phyloP scores from a whole-genome alignment of 2,888 invertebrate genomes.

The Eucera pruinosa region DNA sequence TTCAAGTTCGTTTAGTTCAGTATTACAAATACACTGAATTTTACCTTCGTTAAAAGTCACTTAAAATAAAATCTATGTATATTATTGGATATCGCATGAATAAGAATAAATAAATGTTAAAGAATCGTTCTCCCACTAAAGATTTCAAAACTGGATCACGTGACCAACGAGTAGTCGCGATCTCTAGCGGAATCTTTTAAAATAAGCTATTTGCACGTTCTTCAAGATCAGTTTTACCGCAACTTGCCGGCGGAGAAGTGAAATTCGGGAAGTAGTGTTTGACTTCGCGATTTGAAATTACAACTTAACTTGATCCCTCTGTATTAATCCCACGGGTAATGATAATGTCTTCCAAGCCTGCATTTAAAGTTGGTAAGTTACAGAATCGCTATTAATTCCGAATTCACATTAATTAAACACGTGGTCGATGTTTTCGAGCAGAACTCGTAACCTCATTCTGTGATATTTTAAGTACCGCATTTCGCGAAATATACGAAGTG shows the following conservation, averaged over 20 bases:
- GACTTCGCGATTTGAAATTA: not conserved
- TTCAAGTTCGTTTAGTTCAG: no score
- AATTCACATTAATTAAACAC: constrained; percentile 9
- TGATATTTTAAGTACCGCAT: constrained; percentile 2
- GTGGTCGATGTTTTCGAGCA: constrained; percentile 44
- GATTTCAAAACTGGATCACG: constrained; percentile 3
- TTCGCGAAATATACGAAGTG: not conserved
- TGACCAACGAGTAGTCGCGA: constrained; percentile 18
- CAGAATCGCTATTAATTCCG: not conserved
- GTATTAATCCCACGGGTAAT: not conserved
- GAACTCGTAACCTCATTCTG: not conserved
- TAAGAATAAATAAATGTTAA: no score
- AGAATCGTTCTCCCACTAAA: constrained; percentile 14
- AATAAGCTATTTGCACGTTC: constrained; percentile 1
- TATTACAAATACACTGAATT: no score
- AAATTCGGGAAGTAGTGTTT: not conserved
- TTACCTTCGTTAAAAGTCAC: no score
- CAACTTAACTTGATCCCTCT: not conserved
- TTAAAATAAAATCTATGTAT: no score
- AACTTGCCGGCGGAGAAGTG: constrained; percentile 13
- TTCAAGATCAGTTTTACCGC: constrained; percentile 17
- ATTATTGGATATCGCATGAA: no score
- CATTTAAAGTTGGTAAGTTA: constrained; percentile 85
- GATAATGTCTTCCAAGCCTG: constrained; percentile 79
- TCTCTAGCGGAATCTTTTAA: constrained; percentile 20